Evolutionary conservation across 2,797 vertebrate genomes (phyloP), one percentile per base, ranked within the genome.

Genomic region (Microctenopoma lineatum): DNA sequence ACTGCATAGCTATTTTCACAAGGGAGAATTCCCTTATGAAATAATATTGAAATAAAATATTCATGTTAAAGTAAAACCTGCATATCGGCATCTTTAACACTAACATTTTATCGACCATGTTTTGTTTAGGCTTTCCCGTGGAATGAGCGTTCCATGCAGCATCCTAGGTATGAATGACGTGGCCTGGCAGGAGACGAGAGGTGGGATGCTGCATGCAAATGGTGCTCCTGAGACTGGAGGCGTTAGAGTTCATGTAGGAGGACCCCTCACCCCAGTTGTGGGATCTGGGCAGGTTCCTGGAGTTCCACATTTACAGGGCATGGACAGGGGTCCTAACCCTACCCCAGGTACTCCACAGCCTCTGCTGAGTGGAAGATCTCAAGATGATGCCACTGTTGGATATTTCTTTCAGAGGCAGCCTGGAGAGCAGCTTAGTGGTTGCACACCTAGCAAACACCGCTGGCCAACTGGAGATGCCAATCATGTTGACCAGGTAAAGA

Each of bases 161-260:
- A 90, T 95, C 86, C 88, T 94, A 89, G 92, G 93, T 88, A 92
- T 92, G 94, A 95, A 90, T 95, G 94, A 95, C 91, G 93, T 93
- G 93, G 86, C 86, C 87, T 96, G 95, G 94, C 93, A 94, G 92
- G 93, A 96, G 89, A 91, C 91, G 32, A 91, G 93, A 90, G 92
- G 86, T 78, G 87, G 90, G 88, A 92, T 94, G 92, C 93, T 94
- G 93, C 92, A 84, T 84, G 81, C 88, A 70, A 93, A 87, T 63
- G 76, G 90, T 78, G 92, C 88, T 89, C 93, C 91, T 88, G 93
- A 95, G 77, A 72, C 85, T 4, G 81, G 81, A 50, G 91, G 80
- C 44, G 81, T 93, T 75, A 80, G 90, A 75, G 78, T 93, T 56
- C 92, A 90, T 7, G 87, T 85, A 60, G 84, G 87, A 39, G 89